phyloP scores from a whole-genome alignment of 2,113 vertebrate species.

The Corydoras maculifer region DNA sequence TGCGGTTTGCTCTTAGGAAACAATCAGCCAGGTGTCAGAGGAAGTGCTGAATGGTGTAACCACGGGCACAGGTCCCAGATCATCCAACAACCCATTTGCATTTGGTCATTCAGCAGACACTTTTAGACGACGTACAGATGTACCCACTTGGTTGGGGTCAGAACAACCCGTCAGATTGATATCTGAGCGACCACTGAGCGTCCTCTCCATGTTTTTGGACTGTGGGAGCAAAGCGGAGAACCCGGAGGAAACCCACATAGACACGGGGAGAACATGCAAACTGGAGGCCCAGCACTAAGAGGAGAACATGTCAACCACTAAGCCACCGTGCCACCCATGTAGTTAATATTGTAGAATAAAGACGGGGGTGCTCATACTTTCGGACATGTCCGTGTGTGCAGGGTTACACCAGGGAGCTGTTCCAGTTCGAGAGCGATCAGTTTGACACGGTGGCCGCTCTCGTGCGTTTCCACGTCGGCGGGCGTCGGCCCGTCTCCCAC shows the following conservation, averaged over 20 bases:
- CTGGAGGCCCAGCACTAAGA: no score
- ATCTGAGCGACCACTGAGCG: neutral
- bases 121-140: no score
- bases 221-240: conserved; percentile 6
- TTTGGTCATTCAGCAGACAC: no score
- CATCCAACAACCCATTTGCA: neutral
- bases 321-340: no score
- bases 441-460: conserved; percentile 77
- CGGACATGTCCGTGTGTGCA: conserved; percentile 39
- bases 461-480: conserved; percentile 70
- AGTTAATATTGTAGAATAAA: no score
- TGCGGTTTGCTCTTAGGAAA: neutral
- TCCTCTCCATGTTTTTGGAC: neutral
- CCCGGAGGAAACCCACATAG: no score
- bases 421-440: conserved; percentile 81
- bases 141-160: no score
- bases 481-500: conserved; percentile 66
- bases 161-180: no score
- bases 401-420: conserved; percentile 71
- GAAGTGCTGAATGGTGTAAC: neutral
- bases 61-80: neutral
- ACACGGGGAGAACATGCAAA: no score
- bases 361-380: no score
- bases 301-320: no score
- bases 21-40: neutral